These are phyloP conservation scores for Machaerirhynchus nigripectus DNA, from an alignment of 2,113 vertebrate species.

Conservation along the genomic window DNA sequence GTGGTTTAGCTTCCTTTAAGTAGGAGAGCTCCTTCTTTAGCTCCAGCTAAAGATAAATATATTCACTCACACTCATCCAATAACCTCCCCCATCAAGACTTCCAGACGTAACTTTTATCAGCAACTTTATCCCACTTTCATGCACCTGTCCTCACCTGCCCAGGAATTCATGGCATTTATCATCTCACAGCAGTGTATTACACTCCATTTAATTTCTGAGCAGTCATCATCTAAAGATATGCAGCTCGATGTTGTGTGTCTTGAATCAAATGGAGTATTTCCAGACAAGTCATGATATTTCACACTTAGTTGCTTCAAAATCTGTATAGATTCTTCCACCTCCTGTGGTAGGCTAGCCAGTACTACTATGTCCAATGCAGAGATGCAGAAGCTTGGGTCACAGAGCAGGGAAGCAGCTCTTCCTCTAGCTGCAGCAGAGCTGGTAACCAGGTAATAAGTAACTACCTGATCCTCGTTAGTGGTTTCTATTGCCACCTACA, in stretches of 20 bases:
- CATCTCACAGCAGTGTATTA: background rate
- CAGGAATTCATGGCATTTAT: constrained; percentile 9
- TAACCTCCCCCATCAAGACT: background rate
- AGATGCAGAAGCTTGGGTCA: background rate
- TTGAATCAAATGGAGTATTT: constrained; percentile 12
- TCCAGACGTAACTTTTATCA: background rate
- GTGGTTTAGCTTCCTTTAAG: background rate
- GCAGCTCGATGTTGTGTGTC: background rate
- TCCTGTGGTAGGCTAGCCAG: background rate
- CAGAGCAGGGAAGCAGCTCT: background rate
- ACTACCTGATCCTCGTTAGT: background rate
- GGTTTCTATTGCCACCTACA: background rate
- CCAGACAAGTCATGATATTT: background rate
- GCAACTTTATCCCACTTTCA: background rate
- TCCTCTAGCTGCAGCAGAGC: background rate
- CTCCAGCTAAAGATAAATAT: background rate
- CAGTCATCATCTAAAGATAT: constrained; percentile 11
- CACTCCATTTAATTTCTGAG: constrained; percentile 34
- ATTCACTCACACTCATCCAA: background rate
- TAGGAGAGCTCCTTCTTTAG: background rate
- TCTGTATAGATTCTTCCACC: background rate
- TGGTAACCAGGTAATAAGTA: background rate
- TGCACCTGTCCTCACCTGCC: background rate
- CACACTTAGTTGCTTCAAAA: background rate
- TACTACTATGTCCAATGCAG: background rate